phyloP scores from a whole-genome alignment of 2,113 vertebrate genomes.

The Passerina amoena region DNA sequence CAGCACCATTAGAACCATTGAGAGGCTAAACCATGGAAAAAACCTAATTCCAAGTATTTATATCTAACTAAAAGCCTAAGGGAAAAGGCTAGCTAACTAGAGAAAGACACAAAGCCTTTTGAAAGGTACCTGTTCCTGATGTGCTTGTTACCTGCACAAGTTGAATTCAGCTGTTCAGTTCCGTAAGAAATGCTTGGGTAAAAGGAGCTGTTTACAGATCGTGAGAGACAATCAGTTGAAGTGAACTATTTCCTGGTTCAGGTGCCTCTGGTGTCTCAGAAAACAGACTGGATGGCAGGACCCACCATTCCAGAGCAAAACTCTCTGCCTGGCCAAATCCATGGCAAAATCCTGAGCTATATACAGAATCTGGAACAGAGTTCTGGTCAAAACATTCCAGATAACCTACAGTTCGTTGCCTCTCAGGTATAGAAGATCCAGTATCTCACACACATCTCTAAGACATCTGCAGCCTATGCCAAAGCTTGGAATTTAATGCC shows the following conservation, averaged over 20 bases:
- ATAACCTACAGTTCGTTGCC: not conserved
- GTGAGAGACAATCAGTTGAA: not conserved
- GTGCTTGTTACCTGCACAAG: accelerated
- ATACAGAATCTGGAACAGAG: not conserved
- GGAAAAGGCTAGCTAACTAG: not conserved
- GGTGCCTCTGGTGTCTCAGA: not conserved
- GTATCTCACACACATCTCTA: not conserved
- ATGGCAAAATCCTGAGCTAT: not conserved
- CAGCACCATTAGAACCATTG: not conserved
- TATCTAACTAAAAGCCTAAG: not conserved
- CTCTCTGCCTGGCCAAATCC: not conserved
- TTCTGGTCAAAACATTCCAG: not conserved
- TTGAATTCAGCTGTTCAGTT: not conserved
- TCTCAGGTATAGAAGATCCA: not conserved
- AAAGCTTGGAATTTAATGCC: not conserved
- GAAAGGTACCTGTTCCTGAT: not conserved
- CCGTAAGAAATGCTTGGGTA: not conserved
- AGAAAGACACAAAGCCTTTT: not conserved
- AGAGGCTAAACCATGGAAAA: not conserved
- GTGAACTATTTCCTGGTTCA: not conserved
- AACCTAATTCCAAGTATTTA: not conserved
- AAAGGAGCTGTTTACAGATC: not conserved
- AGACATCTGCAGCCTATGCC: not conserved
- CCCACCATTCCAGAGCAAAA: accelerated
- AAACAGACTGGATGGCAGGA: not conserved